A percentile compares a stretch with the other conserved stretches of the same genome.
These are phyloP conservation scores for Turdus rufiventris DNA, from an alignment of 2,113 vertebrate genomes.

Conservation along the genomic window DNA sequence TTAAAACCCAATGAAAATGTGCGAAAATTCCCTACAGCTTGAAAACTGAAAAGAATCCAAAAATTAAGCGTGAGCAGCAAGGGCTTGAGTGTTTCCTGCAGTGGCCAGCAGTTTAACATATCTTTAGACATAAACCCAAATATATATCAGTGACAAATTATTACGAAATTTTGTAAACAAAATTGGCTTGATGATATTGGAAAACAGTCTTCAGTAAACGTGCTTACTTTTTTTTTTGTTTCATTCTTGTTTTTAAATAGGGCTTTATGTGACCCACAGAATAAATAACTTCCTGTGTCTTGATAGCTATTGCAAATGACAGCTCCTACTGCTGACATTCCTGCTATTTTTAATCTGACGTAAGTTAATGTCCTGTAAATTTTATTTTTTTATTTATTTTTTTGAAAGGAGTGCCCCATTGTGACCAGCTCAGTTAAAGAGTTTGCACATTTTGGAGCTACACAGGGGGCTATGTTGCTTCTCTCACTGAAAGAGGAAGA, in stretches of 20 bases:
- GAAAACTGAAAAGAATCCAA: not conserved
- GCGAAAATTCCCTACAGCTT: not conserved
- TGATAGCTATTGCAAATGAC: constrained; percentile 31
- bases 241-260: constrained; percentile 8
- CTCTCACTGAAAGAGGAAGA: not conserved
- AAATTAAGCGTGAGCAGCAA: not conserved
- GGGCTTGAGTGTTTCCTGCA: not conserved
- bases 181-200: not conserved
- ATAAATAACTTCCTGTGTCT: constrained; percentile 29
- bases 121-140: not conserved
- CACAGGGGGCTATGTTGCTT: not conserved
- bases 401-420: not conserved
- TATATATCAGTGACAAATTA: not conserved
- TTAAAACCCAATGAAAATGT: not conserved
- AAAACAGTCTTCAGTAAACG: not conserved
- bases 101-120: not conserved
- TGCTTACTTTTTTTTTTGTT: not conserved
- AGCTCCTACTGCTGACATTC: constrained; percentile 21
- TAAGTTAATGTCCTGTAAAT: not conserved
- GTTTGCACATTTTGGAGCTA: not conserved
- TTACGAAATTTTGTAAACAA: not conserved
- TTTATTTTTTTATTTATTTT: not conserved
- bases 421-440: not conserved
- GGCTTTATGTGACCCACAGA: not conserved
- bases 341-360: constrained; percentile 21